Evolutionary conservation across 35 echinoderm and acorn worm genomes (phyloP).

Genomic region (Eucidaris tribuloides): DNA sequence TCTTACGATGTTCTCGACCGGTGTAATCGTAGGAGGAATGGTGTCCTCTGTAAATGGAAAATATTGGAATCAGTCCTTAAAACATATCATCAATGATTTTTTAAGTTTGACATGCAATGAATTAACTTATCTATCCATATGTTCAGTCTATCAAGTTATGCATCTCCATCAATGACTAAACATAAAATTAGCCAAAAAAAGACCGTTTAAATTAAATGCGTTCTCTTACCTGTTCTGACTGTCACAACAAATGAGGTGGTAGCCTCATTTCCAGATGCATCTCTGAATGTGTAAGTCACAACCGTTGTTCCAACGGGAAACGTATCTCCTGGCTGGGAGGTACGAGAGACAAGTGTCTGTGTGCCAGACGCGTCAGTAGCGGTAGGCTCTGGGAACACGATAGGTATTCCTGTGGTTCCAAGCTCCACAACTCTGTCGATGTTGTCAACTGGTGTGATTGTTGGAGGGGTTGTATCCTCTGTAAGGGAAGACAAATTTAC

Average conservation of each 20-base stretch:
- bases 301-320: constrained; percentile 27
- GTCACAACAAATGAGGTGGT: constrained; percentile 19
- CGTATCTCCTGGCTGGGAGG: constrained; percentile 6
- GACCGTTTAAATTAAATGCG: background rate
- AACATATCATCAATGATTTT: background rate
- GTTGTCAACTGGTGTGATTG: constrained; percentile 1
- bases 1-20: background rate
- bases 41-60: background rate
- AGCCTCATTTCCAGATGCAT: constrained; percentile 24
- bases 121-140: background rate
- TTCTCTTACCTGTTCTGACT: background rate
- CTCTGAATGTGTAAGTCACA: constrained; percentile 43
- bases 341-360: background rate
- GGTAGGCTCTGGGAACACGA: constrained; percentile 32
- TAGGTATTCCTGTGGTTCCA: background rate
- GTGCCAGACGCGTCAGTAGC: constrained; percentile 50
- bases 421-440: constrained; percentile 8
- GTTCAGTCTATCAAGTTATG: background rate
- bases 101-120: background rate
- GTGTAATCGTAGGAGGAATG: background rate
- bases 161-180: background rate
- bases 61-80: background rate
- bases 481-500: background rate
- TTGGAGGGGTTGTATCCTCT: constrained; percentile 45
- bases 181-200: background rate